Conservation (phyloP, 2,888 invertebrate genomes). For the Toxonevra muliebris region DNA sequence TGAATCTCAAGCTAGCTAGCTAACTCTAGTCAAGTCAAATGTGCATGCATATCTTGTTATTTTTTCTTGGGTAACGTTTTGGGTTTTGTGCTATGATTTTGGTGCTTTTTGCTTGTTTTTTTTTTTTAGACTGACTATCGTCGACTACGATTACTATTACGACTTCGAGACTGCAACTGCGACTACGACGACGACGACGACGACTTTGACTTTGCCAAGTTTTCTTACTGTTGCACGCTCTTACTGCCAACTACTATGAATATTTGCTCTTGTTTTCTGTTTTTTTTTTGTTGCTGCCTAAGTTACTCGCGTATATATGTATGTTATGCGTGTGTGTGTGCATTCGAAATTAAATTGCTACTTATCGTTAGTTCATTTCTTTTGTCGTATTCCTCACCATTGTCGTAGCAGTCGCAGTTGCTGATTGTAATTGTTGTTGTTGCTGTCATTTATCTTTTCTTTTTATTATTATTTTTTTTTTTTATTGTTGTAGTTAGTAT, state of each 20-base stretch:
- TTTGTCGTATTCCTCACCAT: background rate
- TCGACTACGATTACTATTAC: no score
- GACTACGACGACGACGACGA: constrained; percentile 1
- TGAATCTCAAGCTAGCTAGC: no score
- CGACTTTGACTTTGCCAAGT: constrained; percentile 26
- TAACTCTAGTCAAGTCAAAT: no score
- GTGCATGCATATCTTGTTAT: no score
- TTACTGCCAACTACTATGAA: no score
- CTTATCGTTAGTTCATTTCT: constrained; percentile 10
- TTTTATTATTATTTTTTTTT: constrained; percentile 10
- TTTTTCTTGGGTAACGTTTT: no score
- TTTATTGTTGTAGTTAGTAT: background rate
- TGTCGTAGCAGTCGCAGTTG: background rate
- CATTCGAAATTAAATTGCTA: constrained; percentile 6
- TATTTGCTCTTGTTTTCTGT: background rate
- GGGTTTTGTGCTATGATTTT: no score
- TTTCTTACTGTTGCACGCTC: background rate
- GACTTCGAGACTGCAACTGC: background rate
- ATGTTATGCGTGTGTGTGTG: background rate
- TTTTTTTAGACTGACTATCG: no score
- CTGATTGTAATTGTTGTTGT: background rate
- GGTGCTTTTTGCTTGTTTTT: no score
- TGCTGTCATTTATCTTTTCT: constrained; percentile 4
- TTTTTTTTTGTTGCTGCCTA: constrained; percentile 17
- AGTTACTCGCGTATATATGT: no score